Evolutionary conservation across 2,113 vertebrate species (phyloP).

Genomic region (Psittacula cyanocephala): DNA sequence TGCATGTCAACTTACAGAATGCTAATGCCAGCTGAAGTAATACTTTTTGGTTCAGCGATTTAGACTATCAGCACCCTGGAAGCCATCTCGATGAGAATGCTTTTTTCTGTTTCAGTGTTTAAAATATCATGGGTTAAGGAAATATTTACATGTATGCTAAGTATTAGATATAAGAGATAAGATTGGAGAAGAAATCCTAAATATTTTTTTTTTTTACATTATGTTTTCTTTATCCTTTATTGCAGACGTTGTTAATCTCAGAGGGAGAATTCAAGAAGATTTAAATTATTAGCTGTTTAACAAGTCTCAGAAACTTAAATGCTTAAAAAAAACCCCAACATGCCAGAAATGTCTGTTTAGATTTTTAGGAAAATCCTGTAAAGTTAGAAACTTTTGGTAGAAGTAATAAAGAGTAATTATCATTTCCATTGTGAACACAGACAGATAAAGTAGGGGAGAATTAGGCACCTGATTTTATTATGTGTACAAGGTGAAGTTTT

Average conservation of each 20-base stretch:
- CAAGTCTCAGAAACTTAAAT: neutral
- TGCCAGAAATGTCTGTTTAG: neutral
- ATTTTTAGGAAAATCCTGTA: neutral
- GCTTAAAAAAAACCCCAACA: neutral
- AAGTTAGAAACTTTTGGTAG: neutral
- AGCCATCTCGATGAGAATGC: neutral
- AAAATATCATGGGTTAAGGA: neutral
- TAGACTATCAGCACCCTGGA: neutral
- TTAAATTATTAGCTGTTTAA: neutral
- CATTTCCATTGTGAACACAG: neutral
- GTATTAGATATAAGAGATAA: neutral
- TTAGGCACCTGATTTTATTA: neutral
- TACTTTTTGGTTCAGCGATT: constrained; percentile 16
- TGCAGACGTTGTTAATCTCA: neutral
- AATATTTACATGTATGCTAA: neutral
- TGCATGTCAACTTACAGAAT: neutral
- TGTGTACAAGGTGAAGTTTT: neutral
- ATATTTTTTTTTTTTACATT: rapidly evolving
- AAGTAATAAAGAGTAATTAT: neutral
- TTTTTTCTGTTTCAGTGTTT: neutral
- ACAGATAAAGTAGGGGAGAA: neutral
- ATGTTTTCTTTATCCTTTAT: neutral
- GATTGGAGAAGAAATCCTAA: neutral
- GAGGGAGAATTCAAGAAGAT: neutral
- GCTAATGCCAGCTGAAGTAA: constrained; percentile 12